Evolutionary conservation across 1,140 invertebrate species (phyloP).

Genomic region (Orius insidiosus): DNA sequence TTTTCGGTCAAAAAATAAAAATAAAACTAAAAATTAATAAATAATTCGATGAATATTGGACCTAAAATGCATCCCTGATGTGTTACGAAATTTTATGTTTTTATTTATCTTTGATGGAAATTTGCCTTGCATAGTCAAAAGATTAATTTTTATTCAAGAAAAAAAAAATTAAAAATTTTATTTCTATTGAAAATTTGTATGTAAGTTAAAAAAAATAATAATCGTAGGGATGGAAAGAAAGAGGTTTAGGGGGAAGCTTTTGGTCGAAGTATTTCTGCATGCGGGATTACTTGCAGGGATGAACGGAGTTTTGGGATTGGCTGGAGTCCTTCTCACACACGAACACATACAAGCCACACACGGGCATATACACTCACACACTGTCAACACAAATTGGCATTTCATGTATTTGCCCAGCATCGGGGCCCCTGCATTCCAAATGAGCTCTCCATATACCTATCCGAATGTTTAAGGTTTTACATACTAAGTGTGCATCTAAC

Average conservation of each 20-base stretch:
- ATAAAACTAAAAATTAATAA: no score
- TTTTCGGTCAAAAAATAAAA: no score
- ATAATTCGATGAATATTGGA: no score
- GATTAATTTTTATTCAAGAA: no score
- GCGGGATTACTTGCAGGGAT: constrained; percentile 6
- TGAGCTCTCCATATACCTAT: not conserved
- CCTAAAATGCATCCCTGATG: no score
- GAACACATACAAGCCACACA: not conserved
- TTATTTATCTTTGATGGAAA: no score
- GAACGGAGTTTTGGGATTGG: constrained; percentile 7
- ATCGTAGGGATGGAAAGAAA: no score
- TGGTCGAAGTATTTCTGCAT: not conserved
- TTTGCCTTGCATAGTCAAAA: no score
- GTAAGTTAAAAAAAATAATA: no score
- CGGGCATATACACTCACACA: not conserved
- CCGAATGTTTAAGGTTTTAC: constrained; percentile 5
- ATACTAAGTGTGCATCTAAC: not conserved
- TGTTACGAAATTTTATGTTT: no score
- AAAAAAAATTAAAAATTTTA: no score
- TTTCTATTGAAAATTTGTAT: no score
- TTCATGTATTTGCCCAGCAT: constrained; percentile 8
- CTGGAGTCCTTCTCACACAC: not conserved
- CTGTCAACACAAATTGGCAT: constrained; percentile 7
- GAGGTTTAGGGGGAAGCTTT: constrained; percentile 5
- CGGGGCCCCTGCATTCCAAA: constrained; percentile 5